These are phyloP conservation scores for Acanthosepion pharaonis DNA, from an alignment of 2,888 invertebrate species.

Conservation along the genomic window DNA sequence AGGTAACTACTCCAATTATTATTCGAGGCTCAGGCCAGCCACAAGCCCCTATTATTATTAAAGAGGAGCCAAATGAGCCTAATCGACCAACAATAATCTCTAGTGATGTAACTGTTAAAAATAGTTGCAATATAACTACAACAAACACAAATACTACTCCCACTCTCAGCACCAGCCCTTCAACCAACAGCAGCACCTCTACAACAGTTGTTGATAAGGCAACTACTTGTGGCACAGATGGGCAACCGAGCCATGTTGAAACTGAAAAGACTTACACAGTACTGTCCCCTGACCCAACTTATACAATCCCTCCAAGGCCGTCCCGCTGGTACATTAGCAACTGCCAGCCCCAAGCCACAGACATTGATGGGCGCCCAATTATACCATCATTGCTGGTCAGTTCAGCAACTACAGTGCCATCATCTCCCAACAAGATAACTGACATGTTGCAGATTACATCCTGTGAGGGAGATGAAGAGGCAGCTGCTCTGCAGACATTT, in stretches of 20 bases:
- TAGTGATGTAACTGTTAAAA: not conserved
- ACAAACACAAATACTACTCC: not conserved
- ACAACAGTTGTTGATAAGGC: conserved; percentile 36
- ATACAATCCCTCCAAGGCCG: conserved; percentile 43
- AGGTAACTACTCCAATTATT: conserved; percentile 34
- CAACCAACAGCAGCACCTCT: not conserved
- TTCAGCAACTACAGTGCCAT: not conserved
- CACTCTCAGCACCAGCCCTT: not conserved
- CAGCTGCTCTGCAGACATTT: conserved; percentile 38
- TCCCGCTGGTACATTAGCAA: conserved; percentile 45
- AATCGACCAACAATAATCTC: conserved; percentile 33
- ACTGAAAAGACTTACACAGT: conserved; percentile 36
- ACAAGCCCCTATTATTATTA: conserved; percentile 43
- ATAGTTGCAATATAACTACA: not conserved
- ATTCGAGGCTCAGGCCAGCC: conserved; percentile 20
- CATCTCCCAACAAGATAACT: conserved; percentile 45
- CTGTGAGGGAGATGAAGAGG: conserved; percentile 45
- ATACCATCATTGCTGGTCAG: conserved; percentile 37
- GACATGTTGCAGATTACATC: conserved; percentile 46
- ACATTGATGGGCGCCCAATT: conserved; percentile 42
- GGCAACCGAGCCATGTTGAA: conserved; percentile 35
- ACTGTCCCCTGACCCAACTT: not conserved
- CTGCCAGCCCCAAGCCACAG: conserved; percentile 41
- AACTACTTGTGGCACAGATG: not conserved
- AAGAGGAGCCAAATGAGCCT: conserved; percentile 36